Conservation (phyloP, 2,888 invertebrate species). For the Homarus gammarus region DNA sequence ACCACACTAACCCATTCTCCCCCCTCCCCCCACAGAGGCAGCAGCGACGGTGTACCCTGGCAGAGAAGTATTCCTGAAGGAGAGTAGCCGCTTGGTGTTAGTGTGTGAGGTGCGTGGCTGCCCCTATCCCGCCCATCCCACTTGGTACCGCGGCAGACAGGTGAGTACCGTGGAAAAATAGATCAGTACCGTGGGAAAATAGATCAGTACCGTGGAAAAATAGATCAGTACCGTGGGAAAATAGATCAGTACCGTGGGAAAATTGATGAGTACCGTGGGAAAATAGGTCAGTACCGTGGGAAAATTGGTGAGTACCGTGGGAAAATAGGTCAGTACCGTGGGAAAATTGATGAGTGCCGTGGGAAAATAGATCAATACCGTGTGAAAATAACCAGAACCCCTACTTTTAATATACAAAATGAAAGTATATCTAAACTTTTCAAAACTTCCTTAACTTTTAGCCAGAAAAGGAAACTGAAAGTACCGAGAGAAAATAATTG, state of each 20-base stretch:
- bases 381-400: neutral
- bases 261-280: too few relatives aligned
- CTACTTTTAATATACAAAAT: too few relatives aligned
- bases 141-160: conserved; percentile 58
- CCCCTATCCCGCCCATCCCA: conserved; percentile 59
- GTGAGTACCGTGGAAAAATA: conserved; percentile 44
- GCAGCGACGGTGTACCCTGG: conserved; percentile 46
- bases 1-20: neutral
- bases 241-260: neutral
- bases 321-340: neutral
- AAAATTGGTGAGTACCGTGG: neutral
- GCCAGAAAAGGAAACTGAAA: too few relatives aligned
- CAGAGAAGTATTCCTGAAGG: conserved; percentile 59
- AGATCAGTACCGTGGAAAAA: neutral
- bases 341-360: neutral
- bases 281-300: neutral
- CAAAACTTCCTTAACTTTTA: too few relatives aligned
- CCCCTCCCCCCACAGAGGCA: conserved; percentile 52
- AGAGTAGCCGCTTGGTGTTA: conserved; percentile 62
- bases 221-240: neutral
- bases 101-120: conserved; percentile 63
- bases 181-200: conserved; percentile 7
- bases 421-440: too few relatives aligned
- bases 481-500: too few relatives aligned
- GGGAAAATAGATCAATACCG: neutral